These are phyloP conservation scores for Allolobophora icterica DNA, from an alignment of 2,888 invertebrate genomes.

Conservation along the genomic window DNA sequence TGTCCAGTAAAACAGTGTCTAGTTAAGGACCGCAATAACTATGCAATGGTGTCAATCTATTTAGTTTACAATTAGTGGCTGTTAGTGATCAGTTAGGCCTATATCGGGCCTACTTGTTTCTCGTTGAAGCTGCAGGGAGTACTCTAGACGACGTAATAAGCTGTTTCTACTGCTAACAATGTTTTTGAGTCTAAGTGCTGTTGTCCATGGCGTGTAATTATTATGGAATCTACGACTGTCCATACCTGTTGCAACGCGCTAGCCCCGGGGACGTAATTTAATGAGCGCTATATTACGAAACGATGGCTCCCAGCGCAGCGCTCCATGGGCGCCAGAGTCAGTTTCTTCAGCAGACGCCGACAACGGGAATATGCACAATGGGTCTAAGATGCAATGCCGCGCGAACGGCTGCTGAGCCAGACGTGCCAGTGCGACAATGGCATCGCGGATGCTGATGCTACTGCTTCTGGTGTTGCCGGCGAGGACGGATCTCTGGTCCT, in stretches of 20 bases:
- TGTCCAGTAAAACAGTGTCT: neutral
- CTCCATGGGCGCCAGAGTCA: neutral
- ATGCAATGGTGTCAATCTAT: no score
- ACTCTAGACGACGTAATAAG: no score
- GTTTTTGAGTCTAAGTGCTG: neutral
- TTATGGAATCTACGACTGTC: neutral
- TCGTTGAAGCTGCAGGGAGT: neutral
- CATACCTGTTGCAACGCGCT: neutral
- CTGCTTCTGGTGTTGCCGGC: neutral
- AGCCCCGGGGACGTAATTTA: neutral
- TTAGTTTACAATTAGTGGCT: neutral
- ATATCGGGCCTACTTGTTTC: neutral
- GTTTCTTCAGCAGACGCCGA: neutral
- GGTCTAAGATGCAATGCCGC: neutral
- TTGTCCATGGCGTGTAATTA: neutral
- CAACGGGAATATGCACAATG: neutral
- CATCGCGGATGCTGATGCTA: neutral
- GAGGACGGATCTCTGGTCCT: neutral
- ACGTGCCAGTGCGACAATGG: neutral
- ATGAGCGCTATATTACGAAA: slow-evolving; percentile 11
- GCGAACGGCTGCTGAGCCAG: slow-evolving; percentile 11
- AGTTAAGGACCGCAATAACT: neutral
- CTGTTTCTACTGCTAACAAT: no score
- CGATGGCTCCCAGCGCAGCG: neutral
- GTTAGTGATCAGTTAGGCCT: neutral